A percentile compares a stretch with the other conserved stretches of the same genome.
phyloP scores from a whole-genome alignment of 1,140 invertebrate genomes.

The Drosophila teissieri region DNA sequence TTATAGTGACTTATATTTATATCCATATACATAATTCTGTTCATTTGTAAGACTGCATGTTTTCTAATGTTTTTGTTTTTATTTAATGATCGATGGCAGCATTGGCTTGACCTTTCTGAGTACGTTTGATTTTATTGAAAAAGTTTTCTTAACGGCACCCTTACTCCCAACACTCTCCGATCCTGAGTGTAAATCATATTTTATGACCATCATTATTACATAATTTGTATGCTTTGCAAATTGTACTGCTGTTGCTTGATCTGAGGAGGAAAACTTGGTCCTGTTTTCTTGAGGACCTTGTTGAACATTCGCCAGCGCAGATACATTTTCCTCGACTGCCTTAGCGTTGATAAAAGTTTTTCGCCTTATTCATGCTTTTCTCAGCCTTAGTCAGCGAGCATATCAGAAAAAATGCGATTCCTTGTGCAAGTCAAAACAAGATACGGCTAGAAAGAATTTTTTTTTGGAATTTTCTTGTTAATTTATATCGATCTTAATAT shows the following conservation, averaged over 20 bases:
- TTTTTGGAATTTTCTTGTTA: too few species aligned
- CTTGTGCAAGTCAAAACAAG: too few species aligned
- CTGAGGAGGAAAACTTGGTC: slow-evolving; percentile 64
- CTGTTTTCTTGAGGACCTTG: slow-evolving; percentile 50
- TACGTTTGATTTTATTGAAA: slow-evolving; percentile 80
- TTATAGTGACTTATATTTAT: too few species aligned
- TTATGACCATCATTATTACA: slow-evolving; percentile 82
- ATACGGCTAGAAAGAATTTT: too few species aligned
- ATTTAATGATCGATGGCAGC: slow-evolving; percentile 64
- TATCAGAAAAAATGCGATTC: slow-evolving; percentile 57
- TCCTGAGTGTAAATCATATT: slow-evolving; percentile 67
- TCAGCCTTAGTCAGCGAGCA: slow-evolving; percentile 33
- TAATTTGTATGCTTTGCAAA: slow-evolving; percentile 74
- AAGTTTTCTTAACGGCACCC: slow-evolving; percentile 58
- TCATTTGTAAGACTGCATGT: neutral
- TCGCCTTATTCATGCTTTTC: neutral
- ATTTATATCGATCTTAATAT: too few species aligned
- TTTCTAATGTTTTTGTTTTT: slow-evolving; percentile 1
- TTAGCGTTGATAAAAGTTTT: slow-evolving; percentile 72
- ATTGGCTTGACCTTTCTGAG: slow-evolving; percentile 66
- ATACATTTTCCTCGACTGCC: slow-evolving; percentile 36
- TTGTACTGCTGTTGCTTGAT: slow-evolving; percentile 19
- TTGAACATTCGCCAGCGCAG: slow-evolving; percentile 55
- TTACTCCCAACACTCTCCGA: neutral
- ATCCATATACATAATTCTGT: too few species aligned